Conservation (phyloP, 2,797 vertebrate genomes). For the Enoplosus armatus region DNA sequence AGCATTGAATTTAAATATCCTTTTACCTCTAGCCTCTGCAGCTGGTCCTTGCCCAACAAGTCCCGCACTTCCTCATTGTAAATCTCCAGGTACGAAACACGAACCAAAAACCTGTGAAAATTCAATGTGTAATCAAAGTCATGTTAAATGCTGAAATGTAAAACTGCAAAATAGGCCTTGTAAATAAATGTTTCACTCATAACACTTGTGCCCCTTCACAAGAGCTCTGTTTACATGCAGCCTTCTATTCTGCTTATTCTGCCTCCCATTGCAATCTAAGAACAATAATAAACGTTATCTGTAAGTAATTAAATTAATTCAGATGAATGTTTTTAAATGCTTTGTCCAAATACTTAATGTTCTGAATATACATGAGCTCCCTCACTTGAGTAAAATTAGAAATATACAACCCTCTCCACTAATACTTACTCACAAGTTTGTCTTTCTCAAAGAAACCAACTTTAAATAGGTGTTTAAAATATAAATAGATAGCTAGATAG, state of each 20-base stretch:
- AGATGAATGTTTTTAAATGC: background rate
- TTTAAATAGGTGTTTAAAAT: background rate
- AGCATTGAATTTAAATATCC: background rate
- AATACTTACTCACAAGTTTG: background rate
- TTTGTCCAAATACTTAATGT: background rate
- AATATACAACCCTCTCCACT: background rate
- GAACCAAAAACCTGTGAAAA: constrained; percentile 92
- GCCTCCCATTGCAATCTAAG: background rate
- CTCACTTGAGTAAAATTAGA: background rate
- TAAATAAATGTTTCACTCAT: background rate
- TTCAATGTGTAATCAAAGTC: constrained; percentile 2
- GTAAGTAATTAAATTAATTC: background rate
- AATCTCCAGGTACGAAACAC: constrained; percentile 98
- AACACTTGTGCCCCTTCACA: background rate
- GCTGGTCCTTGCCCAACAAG: constrained; percentile 96
- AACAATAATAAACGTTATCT: background rate
- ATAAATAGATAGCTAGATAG: too few relatives aligned
- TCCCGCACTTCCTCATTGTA: constrained; percentile 99
- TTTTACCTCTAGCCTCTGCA: constrained; percentile 95
- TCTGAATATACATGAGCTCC: background rate
- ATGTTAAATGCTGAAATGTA: background rate
- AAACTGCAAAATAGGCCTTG: background rate
- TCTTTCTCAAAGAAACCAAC: background rate
- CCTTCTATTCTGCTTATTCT: background rate
- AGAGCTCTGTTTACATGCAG: background rate